phyloP scores from a whole-genome alignment of 2,797 vertebrate species.

The Bryconaethiops microstoma region DNA sequence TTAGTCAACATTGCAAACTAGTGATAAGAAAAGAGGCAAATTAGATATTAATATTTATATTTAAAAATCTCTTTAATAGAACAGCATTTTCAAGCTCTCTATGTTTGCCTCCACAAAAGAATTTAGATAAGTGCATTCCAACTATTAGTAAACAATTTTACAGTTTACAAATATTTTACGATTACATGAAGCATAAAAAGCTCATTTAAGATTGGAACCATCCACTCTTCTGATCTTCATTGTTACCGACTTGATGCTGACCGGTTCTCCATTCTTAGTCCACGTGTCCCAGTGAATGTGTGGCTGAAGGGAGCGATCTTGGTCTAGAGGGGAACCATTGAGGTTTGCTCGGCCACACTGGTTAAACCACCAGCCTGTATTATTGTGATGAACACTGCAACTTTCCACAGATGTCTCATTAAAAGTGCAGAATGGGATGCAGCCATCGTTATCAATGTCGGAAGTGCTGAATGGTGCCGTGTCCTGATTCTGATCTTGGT shows the following conservation, averaged over 20 bases:
- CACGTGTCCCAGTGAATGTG: conserved; percentile 90
- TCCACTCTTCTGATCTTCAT: conserved; percentile 89
- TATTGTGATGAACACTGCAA: conserved; percentile 83
- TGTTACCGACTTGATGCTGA: conserved; percentile 88
- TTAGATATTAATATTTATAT: not conserved
- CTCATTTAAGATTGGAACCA: conserved; percentile 51
- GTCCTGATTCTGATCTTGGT: conserved; percentile 89
- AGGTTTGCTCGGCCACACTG: conserved; percentile 89
- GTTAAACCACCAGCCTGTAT: conserved; percentile 92
- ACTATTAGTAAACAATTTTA: not conserved
- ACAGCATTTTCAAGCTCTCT: not conserved
- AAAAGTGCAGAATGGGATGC: conserved; percentile 81
- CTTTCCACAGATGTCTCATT: conserved; percentile 79
- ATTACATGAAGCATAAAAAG: not conserved
- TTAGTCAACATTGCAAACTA: not conserved
- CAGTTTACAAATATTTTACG: not conserved
- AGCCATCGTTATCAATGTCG: conserved; percentile 89
- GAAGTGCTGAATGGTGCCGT: conserved; percentile 88
- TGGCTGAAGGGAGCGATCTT: conserved; percentile 70
- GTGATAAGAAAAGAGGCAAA: conserved; percentile 10
- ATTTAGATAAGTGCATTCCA: conserved; percentile 1
- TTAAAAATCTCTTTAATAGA: not conserved
- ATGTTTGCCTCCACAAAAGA: conserved; percentile 3
- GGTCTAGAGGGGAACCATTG: conserved; percentile 80
- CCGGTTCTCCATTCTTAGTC: conserved; percentile 77